Evolutionary conservation across 2,113 vertebrate genomes (phyloP).

Genomic region (Chlorodrepanis virens): DNA sequence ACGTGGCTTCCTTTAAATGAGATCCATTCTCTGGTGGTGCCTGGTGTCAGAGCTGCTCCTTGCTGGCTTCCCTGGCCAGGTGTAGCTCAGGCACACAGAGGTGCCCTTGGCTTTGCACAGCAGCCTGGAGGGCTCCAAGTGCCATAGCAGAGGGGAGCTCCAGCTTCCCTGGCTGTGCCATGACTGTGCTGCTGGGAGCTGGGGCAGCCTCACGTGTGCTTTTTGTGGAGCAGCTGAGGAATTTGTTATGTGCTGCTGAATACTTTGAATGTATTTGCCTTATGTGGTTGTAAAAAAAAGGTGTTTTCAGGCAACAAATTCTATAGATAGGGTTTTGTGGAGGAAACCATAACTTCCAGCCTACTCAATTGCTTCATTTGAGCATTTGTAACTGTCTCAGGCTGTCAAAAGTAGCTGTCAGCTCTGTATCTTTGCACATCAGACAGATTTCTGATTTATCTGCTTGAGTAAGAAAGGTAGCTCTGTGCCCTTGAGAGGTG

Average conservation of each 20-base stretch:
- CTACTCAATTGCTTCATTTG: background rate
- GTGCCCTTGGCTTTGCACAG: background rate
- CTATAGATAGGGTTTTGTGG: background rate
- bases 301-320: background rate
- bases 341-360: background rate
- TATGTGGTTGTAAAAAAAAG: background rate
- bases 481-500: background rate
- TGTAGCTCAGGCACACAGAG: background rate
- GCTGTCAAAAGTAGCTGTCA: background rate
- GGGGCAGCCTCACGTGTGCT: fast-evolving
- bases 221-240: background rate
- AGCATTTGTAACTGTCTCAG: background rate
- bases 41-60: background rate
- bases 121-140: background rate
- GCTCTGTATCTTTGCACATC: background rate
- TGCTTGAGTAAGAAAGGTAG: background rate
- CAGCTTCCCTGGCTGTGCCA: background rate
- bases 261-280: background rate
- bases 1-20: background rate
- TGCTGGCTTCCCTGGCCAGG: background rate
- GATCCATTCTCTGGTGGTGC: background rate
- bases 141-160: background rate
- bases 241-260: background rate
- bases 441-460: background rate
- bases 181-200: background rate